Base-by-base conservation (phyloP, 2,113 vertebrate genomes). In the Eolophus roseicapilla region DNA sequence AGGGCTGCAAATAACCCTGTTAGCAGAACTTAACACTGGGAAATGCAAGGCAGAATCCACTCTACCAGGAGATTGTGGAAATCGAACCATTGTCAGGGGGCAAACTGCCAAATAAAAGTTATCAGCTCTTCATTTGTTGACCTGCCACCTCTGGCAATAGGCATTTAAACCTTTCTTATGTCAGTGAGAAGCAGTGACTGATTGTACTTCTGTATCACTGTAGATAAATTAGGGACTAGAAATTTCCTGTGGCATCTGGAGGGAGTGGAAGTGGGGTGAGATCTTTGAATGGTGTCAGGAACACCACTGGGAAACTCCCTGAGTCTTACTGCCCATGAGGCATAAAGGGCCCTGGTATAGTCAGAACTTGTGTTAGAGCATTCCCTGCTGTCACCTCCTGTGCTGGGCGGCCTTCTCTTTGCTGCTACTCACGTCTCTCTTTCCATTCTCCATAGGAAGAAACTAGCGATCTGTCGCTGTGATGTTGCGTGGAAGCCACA, bases 361-460 rank as follows among this genome's bases (percentile, higher is more conserved):
- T 62, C 35, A 68, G 62, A 81, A 55, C 44, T 55, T 81, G 27
- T 3, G 10, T 63, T 81, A 62, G 49, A 91, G 21, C 52, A 43
- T 88, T 91, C 39, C 57, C 46, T 86, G 19, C 47, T 65, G 59
- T 91, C 59, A 35, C 57, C 29, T 82, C 47, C 63, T 1, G 0
- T 78, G 71, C 68, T 64, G 80, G 33, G 67, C 1, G 0, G 80
- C 62, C n/a, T n/a, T 44, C 67, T 91, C 21, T 62, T 55, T 43
- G 62, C 81, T 94, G 83, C 91, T 89, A 85, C 86, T 97, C 65
- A 96, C 67, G 37, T 96, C 86, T 95, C 33, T 94, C 57, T 97
- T 90, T 97, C 90, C 62, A 0, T 97, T 90, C 89, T 94, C 79
- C 88, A 7, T 74, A 97, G 97, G 95, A 96, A 94, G 96, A 96